Evolutionary conservation across 2,888 invertebrate species (phyloP).

Genomic region (Drosophila nr. medialis): DNA sequence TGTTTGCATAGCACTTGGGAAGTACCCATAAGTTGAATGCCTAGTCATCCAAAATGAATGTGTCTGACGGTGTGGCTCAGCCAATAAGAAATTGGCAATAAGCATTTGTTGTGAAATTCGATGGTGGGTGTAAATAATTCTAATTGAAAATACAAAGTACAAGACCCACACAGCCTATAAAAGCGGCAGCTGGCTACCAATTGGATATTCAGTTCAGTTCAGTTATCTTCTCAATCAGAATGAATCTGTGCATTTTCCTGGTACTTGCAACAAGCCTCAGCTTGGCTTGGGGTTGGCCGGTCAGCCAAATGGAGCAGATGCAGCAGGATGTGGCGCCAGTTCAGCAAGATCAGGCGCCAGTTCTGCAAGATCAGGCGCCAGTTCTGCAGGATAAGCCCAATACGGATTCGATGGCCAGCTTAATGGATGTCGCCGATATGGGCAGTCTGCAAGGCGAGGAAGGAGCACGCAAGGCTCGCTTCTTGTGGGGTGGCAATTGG

Average conservation of each 20-base stretch:
- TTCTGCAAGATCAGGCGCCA: background rate
- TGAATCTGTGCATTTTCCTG: constrained; percentile 44
- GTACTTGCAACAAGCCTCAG: constrained; percentile 11
- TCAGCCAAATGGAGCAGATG: constrained; percentile 8
- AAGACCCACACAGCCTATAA: constrained; percentile 47
- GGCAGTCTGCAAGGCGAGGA: constrained; percentile 50
- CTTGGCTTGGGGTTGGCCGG: constrained; percentile 27
- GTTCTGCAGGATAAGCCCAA: background rate
- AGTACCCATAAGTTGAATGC: background rate
- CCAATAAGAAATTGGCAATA: background rate
- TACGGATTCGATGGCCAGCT: constrained; percentile 2
- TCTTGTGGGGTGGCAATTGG: constrained; percentile 35
- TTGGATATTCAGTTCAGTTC: constrained; percentile 2
- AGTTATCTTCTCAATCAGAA: constrained; percentile 28
- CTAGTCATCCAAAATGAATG: background rate
- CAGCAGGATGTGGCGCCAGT: background rate
- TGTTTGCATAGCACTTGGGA: constrained; percentile 26
- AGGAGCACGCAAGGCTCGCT: constrained; percentile 48
- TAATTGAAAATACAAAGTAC: constrained; percentile 42
- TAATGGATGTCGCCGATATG: constrained; percentile 56
- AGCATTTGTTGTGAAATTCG: constrained; percentile 16
- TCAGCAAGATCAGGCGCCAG: background rate
- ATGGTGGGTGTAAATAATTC: constrained; percentile 31
- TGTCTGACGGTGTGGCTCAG: background rate
- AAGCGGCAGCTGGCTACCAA: constrained; percentile 10